A percentile compares a stretch with the other conserved stretches of the same genome.
Conservation (phyloP, 2,113 vertebrate species). For the Melozone crissalis region DNA sequence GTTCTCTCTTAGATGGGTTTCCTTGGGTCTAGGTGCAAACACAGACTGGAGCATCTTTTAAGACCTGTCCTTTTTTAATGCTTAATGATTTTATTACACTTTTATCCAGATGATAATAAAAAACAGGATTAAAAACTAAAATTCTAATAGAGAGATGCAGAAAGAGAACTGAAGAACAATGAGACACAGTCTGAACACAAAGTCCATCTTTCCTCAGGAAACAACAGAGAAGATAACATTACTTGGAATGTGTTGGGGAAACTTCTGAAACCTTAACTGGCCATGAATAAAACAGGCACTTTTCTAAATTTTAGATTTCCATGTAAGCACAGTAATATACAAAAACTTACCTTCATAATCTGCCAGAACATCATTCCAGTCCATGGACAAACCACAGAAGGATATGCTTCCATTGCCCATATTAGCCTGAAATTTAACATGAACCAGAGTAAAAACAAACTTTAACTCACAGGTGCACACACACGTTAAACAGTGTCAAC, state of each 20-base stretch:
- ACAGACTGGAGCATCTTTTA: not conserved
- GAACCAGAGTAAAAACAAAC: not conserved
- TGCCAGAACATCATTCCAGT: constrained; percentile 96
- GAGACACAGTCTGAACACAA: not conserved
- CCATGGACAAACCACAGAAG: constrained; percentile 85
- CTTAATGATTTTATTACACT: not conserved
- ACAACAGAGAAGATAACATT: not conserved
- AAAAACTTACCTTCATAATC: constrained; percentile 90
- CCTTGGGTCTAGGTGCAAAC: not conserved
- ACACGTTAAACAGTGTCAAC: not conserved
- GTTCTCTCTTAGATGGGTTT: not conserved
- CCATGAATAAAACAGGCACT: not conserved
- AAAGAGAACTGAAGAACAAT: not conserved
- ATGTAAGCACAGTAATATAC: not conserved
- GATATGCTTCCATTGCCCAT: constrained; percentile 83
- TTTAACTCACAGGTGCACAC: not conserved
- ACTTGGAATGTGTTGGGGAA: not conserved
- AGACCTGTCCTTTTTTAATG: not conserved
- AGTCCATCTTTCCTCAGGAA: not conserved
- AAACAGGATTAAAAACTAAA: not conserved
- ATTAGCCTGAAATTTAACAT: constrained; percentile 74
- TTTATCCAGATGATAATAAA: not conserved
- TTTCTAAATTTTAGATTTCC: not conserved
- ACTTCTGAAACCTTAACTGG: not conserved
- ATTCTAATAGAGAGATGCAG: not conserved